These are phyloP conservation scores for Metaphire vulgaris DNA, from an alignment of 1,140 invertebrate species.

Conservation along the genomic window DNA sequence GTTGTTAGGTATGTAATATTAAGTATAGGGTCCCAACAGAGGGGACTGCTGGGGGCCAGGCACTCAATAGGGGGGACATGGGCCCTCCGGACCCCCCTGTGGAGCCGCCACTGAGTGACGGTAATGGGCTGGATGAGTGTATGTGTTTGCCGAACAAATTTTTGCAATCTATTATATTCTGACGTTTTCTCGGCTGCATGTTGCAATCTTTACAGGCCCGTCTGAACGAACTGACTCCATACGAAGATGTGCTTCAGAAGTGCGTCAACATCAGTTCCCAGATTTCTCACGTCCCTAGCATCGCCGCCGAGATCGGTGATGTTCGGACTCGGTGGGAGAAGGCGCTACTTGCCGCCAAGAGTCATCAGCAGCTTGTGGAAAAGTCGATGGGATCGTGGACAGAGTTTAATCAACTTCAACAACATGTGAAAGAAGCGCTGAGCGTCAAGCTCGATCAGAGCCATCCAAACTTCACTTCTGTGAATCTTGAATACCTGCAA, in stretches of 20 bases:
- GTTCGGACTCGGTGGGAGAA: background rate
- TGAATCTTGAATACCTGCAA: background rate
- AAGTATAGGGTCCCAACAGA: too few species aligned
- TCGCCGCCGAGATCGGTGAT: background rate
- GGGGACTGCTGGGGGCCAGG: too few species aligned
- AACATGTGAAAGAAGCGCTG: background rate
- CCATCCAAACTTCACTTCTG: background rate
- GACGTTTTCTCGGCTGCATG: too few species aligned
- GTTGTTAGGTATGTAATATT: too few species aligned
- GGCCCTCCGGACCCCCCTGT: too few species aligned
- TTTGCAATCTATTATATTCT: too few species aligned
- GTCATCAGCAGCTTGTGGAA: background rate
- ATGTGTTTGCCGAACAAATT: too few species aligned
- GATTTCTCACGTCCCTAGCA: background rate
- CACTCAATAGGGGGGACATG: too few species aligned
- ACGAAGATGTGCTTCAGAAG: background rate
- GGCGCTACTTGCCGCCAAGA: background rate
- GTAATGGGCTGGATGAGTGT: too few species aligned
- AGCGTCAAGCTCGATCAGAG: background rate
- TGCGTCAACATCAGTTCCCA: background rate
- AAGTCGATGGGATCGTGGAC: background rate
- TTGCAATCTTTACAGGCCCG: background rate
- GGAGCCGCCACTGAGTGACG: too few species aligned
- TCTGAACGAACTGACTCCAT: background rate
- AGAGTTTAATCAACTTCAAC: background rate